Evolutionary conservation across 2,113 vertebrate genomes (phyloP).

Genomic region (Micronisus gabar): DNA sequence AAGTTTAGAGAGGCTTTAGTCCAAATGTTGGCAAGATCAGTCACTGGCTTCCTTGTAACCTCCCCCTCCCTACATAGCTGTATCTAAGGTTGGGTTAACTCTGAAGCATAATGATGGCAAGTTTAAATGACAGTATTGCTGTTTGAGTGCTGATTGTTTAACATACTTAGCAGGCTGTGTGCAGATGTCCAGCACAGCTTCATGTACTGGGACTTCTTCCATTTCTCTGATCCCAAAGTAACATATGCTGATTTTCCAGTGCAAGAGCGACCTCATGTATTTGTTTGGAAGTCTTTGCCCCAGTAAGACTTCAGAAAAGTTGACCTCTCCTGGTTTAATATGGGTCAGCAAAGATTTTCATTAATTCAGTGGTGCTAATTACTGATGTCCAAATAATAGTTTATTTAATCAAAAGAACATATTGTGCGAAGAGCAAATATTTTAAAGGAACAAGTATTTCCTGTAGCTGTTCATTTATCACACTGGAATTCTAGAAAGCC

Average conservation of each 20-base stretch:
- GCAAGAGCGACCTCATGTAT: not conserved
- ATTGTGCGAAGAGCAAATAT: not conserved
- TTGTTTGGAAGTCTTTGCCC: not conserved
- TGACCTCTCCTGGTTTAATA: not conserved
- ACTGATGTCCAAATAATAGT: not conserved
- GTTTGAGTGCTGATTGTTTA: not conserved
- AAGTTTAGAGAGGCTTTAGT: not conserved
- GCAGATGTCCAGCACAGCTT: not conserved
- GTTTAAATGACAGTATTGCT: not conserved
- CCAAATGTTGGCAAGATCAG: not conserved
- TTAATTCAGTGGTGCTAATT: not conserved
- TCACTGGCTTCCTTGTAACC: not conserved
- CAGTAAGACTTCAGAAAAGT: not conserved
- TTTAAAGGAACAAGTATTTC: not conserved
- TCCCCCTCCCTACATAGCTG: no score
- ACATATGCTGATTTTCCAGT: rapidly evolving
- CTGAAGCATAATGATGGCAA: not conserved
- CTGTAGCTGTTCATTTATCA: not conserved
- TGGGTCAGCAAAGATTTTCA: not conserved
- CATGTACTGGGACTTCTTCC: not conserved
- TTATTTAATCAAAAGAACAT: not conserved
- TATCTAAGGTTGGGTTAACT: not conserved
- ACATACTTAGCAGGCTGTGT: not conserved
- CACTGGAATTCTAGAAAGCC: not conserved
- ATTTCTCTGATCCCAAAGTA: not conserved